Percentiles rank a stretch among this genome's conserved stretches.
phyloP scores from a whole-genome alignment of 2,113 vertebrate species.

The Gavia stellata region DNA sequence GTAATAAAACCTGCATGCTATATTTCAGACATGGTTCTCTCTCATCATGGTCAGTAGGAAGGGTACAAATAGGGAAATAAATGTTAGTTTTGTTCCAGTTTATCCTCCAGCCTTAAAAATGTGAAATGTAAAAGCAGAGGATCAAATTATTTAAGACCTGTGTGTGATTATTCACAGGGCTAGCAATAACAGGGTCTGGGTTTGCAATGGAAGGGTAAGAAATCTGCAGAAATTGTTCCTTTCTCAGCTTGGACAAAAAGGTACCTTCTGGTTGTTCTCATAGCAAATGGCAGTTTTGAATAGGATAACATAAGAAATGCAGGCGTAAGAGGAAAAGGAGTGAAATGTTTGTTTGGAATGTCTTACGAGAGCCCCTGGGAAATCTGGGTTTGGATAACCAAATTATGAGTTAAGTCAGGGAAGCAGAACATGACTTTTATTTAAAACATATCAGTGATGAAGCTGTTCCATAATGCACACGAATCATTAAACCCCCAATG shows the following conservation, averaged over 20 bases:
- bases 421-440: conserved; percentile 18
- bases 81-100: neutral
- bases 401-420: neutral
- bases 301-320: neutral
- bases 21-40: neutral
- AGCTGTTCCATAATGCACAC: neutral
- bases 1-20: neutral
- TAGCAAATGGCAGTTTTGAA: neutral
- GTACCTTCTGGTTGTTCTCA: neutral
- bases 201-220: neutral
- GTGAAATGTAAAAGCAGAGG: neutral
- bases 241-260: neutral
- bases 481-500: neutral
- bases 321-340: neutral
- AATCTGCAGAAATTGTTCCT: neutral
- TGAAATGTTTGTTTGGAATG: neutral
- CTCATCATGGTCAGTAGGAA: neutral
- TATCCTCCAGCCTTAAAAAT: neutral
- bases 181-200: neutral
- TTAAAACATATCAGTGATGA: neutral
- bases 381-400: conserved; percentile 25
- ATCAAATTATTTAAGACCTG: neutral
- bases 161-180: neutral
- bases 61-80: neutral
- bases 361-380: neutral